Evolutionary conservation across 2,888 invertebrate species (phyloP).

Genomic region (Argyresthia goedartella): DNA sequence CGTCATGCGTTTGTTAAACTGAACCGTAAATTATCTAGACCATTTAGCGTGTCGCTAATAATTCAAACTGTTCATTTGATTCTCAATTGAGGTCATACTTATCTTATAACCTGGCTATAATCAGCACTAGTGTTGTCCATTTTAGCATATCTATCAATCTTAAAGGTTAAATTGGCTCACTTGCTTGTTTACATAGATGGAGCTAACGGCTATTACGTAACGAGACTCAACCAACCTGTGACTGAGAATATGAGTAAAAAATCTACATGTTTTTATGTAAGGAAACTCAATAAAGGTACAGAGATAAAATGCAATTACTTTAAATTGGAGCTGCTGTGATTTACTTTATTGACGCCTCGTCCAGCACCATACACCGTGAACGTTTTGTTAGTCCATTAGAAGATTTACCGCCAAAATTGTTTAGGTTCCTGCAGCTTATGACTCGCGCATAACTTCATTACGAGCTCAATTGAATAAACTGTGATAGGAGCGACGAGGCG

Average conservation of each 20-base stretch:
- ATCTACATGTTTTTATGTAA: too few relatives aligned
- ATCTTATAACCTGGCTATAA: slow-evolving; percentile 24
- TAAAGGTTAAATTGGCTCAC: slow-evolving; percentile 16
- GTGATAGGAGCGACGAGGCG: slow-evolving; percentile 65
- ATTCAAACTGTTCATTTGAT: slow-evolving; percentile 35
- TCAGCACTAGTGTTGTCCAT: slow-evolving; percentile 15
- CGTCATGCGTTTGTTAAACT: slow-evolving; percentile 31
- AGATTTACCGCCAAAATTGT: background rate
- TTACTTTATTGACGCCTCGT: background rate
- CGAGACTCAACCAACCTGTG: too few relatives aligned
- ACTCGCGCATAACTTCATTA: slow-evolving; percentile 63
- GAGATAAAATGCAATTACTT: background rate
- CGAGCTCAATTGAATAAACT: slow-evolving; percentile 70
- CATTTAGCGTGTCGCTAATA: slow-evolving; percentile 41
- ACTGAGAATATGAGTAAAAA: too few relatives aligned
- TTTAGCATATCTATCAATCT: slow-evolving; percentile 27
- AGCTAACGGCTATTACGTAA: slow-evolving; percentile 2
- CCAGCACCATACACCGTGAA: background rate
- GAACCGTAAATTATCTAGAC: slow-evolving; percentile 36
- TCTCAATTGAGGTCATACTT: slow-evolving; percentile 44
- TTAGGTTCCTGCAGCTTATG: background rate
- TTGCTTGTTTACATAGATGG: background rate
- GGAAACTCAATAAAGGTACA: too few relatives aligned
- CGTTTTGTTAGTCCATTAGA: background rate
- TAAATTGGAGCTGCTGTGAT: slow-evolving; percentile 3